Conservation (phyloP, 2,888 invertebrate genomes). For the Synanthedon vespiformis region DNA sequence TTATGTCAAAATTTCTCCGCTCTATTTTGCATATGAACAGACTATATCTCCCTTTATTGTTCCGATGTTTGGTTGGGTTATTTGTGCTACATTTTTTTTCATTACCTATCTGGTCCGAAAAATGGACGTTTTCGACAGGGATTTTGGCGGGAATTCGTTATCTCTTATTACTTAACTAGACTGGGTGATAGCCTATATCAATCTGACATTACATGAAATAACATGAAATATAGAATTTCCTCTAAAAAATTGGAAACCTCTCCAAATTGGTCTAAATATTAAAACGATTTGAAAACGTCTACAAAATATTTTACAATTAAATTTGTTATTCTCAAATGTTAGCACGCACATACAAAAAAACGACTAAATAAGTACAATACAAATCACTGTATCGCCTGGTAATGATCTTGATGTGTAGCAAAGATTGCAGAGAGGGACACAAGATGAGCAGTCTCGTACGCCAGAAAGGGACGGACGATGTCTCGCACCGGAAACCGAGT, state of each 20-base stretch:
- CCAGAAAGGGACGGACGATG: conserved; percentile 21
- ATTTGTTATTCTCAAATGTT: no score
- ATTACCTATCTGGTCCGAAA: conserved; percentile 7
- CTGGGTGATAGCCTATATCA: no score
- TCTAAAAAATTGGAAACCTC: no score
- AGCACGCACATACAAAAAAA: no score
- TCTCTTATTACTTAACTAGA: no score
- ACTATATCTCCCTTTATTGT: conserved; percentile 21
- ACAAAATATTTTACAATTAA: no score
- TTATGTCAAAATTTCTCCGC: conserved; percentile 45
- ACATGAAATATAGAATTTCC: no score
- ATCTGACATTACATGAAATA: no score
- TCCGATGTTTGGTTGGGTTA: conserved; percentile 28
- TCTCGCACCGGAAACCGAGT: conserved; percentile 61
- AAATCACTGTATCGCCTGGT: conserved; percentile 62
- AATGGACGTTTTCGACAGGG: conserved; percentile 9
- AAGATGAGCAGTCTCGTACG: conserved; percentile 5
- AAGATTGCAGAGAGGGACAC: conserved; percentile 40
- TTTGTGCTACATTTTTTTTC: conserved; percentile 18
- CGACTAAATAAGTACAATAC: conserved; percentile 25
- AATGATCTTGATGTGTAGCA: conserved; percentile 57
- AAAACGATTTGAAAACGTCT: no score
- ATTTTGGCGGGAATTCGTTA: no score
- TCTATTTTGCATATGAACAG: conserved; percentile 62
- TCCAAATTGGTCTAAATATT: no score